These are phyloP conservation scores for Drosophila persimilis DNA, from an alignment of 1,140 invertebrate species.

Conservation along the genomic window DNA sequence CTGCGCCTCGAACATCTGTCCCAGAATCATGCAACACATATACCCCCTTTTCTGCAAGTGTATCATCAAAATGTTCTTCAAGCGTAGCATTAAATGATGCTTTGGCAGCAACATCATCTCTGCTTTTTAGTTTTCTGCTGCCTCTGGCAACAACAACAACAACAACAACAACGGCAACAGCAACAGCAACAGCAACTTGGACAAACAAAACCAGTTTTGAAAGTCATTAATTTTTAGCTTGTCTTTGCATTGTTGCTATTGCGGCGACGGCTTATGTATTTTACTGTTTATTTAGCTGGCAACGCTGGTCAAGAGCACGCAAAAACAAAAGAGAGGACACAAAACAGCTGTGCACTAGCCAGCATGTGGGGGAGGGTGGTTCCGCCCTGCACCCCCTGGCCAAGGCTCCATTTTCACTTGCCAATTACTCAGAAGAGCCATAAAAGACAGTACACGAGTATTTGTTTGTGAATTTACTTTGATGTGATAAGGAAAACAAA, in stretches of 20 bases:
- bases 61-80: no score
- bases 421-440: slow-evolving; percentile 54
- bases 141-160: slow-evolving; percentile 26
- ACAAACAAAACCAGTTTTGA: slow-evolving; percentile 72
- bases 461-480: slow-evolving; percentile 16
- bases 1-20: no score
- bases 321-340: slow-evolving; percentile 9
- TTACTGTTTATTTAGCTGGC: slow-evolving; percentile 55
- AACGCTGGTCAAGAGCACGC: slow-evolving; percentile 43
- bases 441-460: slow-evolving; percentile 46
- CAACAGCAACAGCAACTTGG: slow-evolving; percentile 23
- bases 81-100: slow-evolving; percentile 45
- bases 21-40: no score
- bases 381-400: not conserved
- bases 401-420: slow-evolving; percentile 2
- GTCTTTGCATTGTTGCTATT: slow-evolving; percentile 60
- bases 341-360: slow-evolving; percentile 43
- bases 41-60: no score
- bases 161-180: slow-evolving; percentile 3
- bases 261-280: slow-evolving; percentile 41
- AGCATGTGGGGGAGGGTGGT: not conserved
- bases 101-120: slow-evolving; percentile 42
- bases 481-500: slow-evolving; percentile 59
- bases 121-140: slow-evolving; percentile 24
- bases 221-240: slow-evolving; percentile 68